Conservation (phyloP, 1,140 invertebrate genomes). For the Cephus cinctus region DNA sequence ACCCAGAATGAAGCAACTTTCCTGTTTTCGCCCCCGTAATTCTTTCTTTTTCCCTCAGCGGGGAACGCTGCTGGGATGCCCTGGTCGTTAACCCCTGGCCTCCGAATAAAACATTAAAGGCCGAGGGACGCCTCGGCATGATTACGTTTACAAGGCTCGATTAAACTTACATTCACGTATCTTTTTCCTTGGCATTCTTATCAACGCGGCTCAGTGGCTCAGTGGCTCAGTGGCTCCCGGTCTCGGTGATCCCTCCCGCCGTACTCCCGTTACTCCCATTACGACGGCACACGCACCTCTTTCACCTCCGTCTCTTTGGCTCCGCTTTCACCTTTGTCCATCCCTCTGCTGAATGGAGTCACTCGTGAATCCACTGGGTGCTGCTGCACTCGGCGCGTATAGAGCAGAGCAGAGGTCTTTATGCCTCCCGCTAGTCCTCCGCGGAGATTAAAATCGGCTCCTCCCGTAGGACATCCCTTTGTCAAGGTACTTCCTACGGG, state of each 20-base stretch:
- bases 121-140: neutral
- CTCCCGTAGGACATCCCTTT: slow-evolving; percentile 6
- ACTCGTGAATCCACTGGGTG: neutral
- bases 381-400: neutral
- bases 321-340: slow-evolving; percentile 1
- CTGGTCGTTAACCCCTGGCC: neutral
- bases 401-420: no score
- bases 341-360: no score
- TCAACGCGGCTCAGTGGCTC: slow-evolving; percentile 4
- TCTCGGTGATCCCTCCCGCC: slow-evolving; percentile 13
- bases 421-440: no score
- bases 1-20: slow-evolving; percentile 10
- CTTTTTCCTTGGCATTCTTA: slow-evolving; percentile 9
- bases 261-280: slow-evolving; percentile 2
- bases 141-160: no score
- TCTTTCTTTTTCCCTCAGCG: slow-evolving; percentile 2
- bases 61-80: slow-evolving; percentile 10
- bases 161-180: no score
- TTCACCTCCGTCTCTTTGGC: slow-evolving; percentile 6
- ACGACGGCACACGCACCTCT: slow-evolving; percentile 6
- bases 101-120: neutral
- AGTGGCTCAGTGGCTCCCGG: slow-evolving; percentile 12
- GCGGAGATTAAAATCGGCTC: slow-evolving; percentile 3
- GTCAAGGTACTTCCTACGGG: neutral
- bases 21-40: neutral